A percentile compares a stretch with the other conserved stretches of the same genome.
These are phyloP conservation scores for Pygmarrhopalites habei DNA, from an alignment of 1,140 invertebrate genomes.

Conservation along the genomic window DNA sequence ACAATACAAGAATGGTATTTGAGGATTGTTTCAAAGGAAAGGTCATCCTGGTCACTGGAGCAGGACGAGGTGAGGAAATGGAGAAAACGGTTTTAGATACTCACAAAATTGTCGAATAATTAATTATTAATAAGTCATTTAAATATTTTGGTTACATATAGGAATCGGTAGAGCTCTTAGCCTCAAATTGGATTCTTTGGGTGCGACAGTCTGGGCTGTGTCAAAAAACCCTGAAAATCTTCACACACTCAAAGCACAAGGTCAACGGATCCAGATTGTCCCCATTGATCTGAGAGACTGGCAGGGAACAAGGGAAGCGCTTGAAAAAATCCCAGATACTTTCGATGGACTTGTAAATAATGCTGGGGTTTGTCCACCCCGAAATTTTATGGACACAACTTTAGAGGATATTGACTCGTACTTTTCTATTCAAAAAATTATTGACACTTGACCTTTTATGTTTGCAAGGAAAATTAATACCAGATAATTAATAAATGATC, in stretches of 20 bases:
- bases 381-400: slow-evolving; percentile 57
- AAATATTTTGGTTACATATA: background rate
- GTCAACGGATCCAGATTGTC: slow-evolving; percentile 42
- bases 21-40: background rate
- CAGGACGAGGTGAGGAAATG: background rate
- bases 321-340: slow-evolving; percentile 42
- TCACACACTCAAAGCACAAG: slow-evolving; percentile 42
- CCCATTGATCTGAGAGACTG: slow-evolving; percentile 47
- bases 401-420: slow-evolving; percentile 64
- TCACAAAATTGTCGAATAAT: background rate
- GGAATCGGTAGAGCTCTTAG: slow-evolving; percentile 41
- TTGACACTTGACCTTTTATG: background rate
- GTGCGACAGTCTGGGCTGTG: slow-evolving; percentile 45
- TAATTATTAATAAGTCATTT: background rate
- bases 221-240: slow-evolving; percentile 44
- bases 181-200: slow-evolving; percentile 36
- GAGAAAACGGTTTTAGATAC: background rate
- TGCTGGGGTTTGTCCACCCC: slow-evolving; percentile 49
- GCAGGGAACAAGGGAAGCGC: slow-evolving; percentile 43
- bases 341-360: slow-evolving; percentile 51
- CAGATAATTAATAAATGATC: background rate
- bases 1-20: no score
- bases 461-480: background rate
- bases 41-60: background rate
- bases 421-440: background rate